Conservation (phyloP, 2,797 vertebrate species). For the Rachycentron canadum region DNA sequence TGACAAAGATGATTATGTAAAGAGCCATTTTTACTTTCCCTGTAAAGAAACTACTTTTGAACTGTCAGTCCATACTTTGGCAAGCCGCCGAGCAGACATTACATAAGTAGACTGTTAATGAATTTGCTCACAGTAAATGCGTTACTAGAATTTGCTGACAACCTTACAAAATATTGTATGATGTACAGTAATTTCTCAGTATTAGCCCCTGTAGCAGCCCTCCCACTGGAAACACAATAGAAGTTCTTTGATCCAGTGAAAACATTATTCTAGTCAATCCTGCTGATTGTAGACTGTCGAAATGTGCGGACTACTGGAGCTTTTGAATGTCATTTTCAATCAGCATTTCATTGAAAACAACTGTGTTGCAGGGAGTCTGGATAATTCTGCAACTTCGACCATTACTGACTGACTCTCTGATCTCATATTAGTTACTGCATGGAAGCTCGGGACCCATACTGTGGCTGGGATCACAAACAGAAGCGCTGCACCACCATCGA, state of each 20-base stretch:
- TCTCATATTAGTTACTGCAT: slow-evolving; percentile 86
- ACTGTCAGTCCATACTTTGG: slow-evolving; percentile 21
- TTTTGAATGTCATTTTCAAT: background rate
- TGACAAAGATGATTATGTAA: slow-evolving; percentile 61
- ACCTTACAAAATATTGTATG: background rate
- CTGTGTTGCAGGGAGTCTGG: background rate
- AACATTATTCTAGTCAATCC: background rate
- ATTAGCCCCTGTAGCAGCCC: background rate
- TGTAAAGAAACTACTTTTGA: slow-evolving; percentile 33
- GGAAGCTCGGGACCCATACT: slow-evolving; percentile 96
- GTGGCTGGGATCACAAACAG: slow-evolving; percentile 93
- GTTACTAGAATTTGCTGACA: slow-evolving; percentile 3
- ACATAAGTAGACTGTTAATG: slow-evolving; percentile 18
- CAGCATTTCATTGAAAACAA: background rate
- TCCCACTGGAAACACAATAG: background rate
- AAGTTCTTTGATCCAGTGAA: background rate
- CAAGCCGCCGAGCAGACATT: slow-evolving; percentile 25
- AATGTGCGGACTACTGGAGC: background rate
- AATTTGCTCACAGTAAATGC: slow-evolving; percentile 22
- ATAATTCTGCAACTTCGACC: background rate
- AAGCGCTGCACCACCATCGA: slow-evolving; percentile 93
- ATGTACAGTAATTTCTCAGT: background rate
- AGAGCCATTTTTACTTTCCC: slow-evolving; percentile 44
- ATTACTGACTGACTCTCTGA: slow-evolving; percentile 6
- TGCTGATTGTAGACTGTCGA: background rate